Base-by-base conservation (phyloP, 2,888 invertebrate genomes). In the Margaritifera margaritifera region DNA sequence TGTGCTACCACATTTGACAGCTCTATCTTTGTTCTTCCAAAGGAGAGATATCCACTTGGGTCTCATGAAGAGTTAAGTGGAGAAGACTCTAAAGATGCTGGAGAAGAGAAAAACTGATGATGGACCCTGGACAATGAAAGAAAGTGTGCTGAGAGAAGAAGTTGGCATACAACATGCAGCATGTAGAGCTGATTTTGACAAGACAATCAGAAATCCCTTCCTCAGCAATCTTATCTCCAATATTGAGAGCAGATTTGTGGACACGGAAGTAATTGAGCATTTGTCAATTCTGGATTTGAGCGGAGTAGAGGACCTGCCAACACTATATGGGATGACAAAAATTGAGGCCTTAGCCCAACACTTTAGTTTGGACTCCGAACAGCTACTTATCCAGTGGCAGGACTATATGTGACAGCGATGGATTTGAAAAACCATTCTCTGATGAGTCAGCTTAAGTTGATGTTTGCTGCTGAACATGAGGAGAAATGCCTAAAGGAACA, bases 11-110 rank as follows among this genome's bases (percentile, higher is more conserved):
- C n/a, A n/a, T n/a, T n/a, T n/a, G n/a, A n/a, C n/a, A n/a, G n/a
- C n/a, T n/a, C n/a, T n/a, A n/a, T n/a, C n/a, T n/a, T 69, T n/a
- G 1, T 52, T 64, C 4, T 76, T 76, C 60, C 74, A 76, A 31
- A n/a, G 61, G 22, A 58, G 56, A 55, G 56, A 70, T 52, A 59
- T 64, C 18, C 57, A 78, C 62, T 55, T 75, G 8, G 76, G 73
- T 11, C 64, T 56, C 56, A 66, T 68, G 6, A 68, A 61, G 4
- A 20, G 57, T 19, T 66, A 19, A 50, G 69, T 76, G 6, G 69
- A 68, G 24, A 72, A 68, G 62, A 66, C 70, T 4, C 24, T 72
- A 8, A 69, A 31, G 6, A 57, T 56, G n/a, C 18, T 71, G 18
- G 58, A 62, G 25, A 54, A 42, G 4, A 56, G 51, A 51, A 64